phyloP scores from a whole-genome alignment of 1,140 invertebrate species.

The Atta colombica region DNA sequence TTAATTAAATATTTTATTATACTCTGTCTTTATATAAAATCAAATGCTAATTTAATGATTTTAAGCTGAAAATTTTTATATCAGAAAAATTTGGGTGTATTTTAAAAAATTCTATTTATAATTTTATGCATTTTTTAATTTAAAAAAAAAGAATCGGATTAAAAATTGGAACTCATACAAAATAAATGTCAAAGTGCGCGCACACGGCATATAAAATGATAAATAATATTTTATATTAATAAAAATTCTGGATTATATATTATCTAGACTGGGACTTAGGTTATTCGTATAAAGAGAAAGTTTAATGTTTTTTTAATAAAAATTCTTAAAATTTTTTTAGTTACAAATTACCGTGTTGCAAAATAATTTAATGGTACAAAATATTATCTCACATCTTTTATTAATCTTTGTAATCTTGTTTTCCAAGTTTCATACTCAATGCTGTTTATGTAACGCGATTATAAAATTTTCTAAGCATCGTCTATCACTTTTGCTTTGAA shows the following conservation, averaged over 20 bases:
- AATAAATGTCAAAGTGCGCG: neutral
- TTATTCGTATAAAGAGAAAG: neutral
- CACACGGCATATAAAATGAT: neutral
- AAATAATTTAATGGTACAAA: constrained; percentile 10
- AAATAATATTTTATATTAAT: neutral
- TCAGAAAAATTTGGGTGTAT: neutral
- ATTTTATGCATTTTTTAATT: neutral
- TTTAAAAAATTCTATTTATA: neutral
- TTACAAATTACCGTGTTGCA: neutral
- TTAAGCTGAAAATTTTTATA: neutral
- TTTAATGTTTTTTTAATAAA: neutral
- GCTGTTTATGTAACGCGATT: neutral
- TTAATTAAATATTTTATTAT: neutral
- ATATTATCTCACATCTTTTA: neutral
- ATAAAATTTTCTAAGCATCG: neutral
- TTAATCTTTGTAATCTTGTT: neutral
- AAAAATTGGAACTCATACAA: neutral
- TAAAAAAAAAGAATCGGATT: neutral
- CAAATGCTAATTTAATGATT: neutral
- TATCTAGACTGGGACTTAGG: neutral
- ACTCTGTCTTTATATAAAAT: neutral
- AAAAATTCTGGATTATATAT: neutral
- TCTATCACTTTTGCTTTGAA: neutral
- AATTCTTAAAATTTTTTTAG: neutral
- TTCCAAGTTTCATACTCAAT: neutral